Base-by-base conservation (phyloP, 1,140 invertebrate species). In the Pseudomyrmex gracilis region DNA sequence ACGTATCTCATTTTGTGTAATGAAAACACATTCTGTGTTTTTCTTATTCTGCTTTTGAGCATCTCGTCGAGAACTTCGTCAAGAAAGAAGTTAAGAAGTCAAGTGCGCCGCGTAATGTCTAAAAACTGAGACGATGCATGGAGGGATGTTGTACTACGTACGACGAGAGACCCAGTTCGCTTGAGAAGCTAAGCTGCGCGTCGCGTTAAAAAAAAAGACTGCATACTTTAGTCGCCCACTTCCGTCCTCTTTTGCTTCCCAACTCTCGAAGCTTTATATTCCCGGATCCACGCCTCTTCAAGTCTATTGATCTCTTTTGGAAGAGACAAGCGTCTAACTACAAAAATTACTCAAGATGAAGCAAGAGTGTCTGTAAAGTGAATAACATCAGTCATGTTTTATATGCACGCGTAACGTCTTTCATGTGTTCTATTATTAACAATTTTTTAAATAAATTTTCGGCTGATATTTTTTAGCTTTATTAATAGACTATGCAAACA, bases 111-210 rank as follows among this genome's bases (percentile, higher is more conserved):
- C 66, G 51, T 71, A 80, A 80, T 80, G 58, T n/a, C 45, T 80
- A 80, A 80, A 80, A 80, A 80, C 53, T 71, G 66, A 80, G 58
- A 53, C 76, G 51, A 78, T 57, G 76, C 66, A 67, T 34, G 64
- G 34, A 64, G 15, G 34, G 66, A 70, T 71, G 66, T 80, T n/a
- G 66, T 70, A 71, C 43, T 70, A 77, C 49, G 51, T 80, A 71
- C 55, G 22, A 53, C 47, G 43, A 45, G 43, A 80, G 43, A 80
- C 43, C 55, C 51, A 71, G 22, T 80, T 80, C 12, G 4, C 47
- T 24, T 24, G 53, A 34, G 51, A 78, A 47, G 53, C 64, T 24
- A 45, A 57, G 51, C 43, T 47, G 76, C 2, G 47, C 22, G 13
- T 78, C 49, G 17, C 5, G 51, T 45, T 58, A 49, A 63, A 66